A percentile compares a stretch with the other conserved stretches of the same genome.
phyloP scores from a whole-genome alignment of 2,888 invertebrate species.

The Leptinotarsa juncta region DNA sequence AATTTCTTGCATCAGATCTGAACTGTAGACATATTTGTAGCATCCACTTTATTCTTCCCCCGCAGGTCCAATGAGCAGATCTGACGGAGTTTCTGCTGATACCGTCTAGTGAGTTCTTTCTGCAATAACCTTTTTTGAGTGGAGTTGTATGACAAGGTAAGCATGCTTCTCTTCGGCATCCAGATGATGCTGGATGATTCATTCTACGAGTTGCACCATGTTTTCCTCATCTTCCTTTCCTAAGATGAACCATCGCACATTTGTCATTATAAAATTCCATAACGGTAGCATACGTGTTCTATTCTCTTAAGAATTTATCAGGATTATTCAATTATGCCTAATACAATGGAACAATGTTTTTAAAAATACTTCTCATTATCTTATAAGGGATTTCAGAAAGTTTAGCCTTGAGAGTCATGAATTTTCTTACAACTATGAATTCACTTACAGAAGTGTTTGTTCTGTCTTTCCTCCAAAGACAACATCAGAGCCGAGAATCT shows the following conservation, averaged over 20 bases:
- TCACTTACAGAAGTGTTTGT: neutral
- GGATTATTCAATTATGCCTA: too few species aligned
- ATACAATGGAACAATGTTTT: too few species aligned
- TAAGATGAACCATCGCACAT: neutral
- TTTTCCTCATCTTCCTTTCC: neutral
- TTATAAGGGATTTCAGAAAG: neutral
- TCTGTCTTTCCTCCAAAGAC: neutral
- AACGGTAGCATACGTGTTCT: neutral
- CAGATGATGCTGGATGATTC: neutral
- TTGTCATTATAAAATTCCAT: neutral
- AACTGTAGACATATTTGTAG: too few species aligned
- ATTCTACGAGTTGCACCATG: neutral
- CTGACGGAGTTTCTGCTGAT: too few species aligned
- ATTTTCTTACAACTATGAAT: neutral
- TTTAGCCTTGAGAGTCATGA: neutral
- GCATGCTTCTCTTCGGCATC: neutral
- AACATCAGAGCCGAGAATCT: conserved; percentile 10
- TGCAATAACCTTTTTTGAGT: too few species aligned
- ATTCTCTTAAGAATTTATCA: too few species aligned
- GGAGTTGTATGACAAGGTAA: too few species aligned
- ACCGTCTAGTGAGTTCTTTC: too few species aligned
- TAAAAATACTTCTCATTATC: too few species aligned
- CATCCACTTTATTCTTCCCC: too few species aligned
- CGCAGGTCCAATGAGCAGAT: too few species aligned
- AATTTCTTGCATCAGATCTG: too few species aligned